Percentiles rank a stretch among this genome's conserved stretches.
phyloP scores from a whole-genome alignment of 2,888 invertebrate species.

The Anaspis maculata region DNA sequence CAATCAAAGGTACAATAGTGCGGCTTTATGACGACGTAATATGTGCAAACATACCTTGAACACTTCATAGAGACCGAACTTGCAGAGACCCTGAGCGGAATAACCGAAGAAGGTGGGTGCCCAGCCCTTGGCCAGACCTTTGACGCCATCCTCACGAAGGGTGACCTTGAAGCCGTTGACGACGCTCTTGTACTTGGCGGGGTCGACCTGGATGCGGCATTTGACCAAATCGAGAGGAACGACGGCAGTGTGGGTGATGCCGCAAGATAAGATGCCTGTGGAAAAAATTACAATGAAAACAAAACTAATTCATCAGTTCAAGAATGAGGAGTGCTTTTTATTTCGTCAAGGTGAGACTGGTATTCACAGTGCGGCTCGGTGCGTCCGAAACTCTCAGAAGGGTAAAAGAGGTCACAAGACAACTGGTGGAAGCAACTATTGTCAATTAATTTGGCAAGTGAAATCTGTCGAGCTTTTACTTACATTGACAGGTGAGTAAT shows the following conservation, averaged over 20 bases:
- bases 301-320: background rate
- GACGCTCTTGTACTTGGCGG: conserved; percentile 88
- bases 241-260: conserved; percentile 87
- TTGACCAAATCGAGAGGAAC: conserved; percentile 95
- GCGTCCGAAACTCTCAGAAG: too few species aligned
- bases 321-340: too few species aligned
- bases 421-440: too few species aligned
- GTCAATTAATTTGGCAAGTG: too few species aligned
- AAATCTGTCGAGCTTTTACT: too few species aligned
- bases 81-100: conserved; percentile 90
- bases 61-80: conserved; percentile 97
- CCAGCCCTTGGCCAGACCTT: conserved; percentile 91
- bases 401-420: too few species aligned
- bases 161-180: conserved; percentile 79
- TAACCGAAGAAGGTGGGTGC: conserved; percentile 97
- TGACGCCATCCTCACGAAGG: conserved; percentile 75
- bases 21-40: too few species aligned
- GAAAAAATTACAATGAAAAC: too few species aligned
- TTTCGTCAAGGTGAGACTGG: too few species aligned
- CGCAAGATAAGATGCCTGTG: conserved; percentile 54
- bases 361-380: too few species aligned
- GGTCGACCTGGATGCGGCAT: conserved; percentile 89
- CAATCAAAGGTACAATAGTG: too few species aligned
- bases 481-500: too few species aligned
- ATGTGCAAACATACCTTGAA: conserved; percentile 30